phyloP scores from a whole-genome alignment of 2,113 vertebrate genomes.

The Prionailurus viverrinus region DNA sequence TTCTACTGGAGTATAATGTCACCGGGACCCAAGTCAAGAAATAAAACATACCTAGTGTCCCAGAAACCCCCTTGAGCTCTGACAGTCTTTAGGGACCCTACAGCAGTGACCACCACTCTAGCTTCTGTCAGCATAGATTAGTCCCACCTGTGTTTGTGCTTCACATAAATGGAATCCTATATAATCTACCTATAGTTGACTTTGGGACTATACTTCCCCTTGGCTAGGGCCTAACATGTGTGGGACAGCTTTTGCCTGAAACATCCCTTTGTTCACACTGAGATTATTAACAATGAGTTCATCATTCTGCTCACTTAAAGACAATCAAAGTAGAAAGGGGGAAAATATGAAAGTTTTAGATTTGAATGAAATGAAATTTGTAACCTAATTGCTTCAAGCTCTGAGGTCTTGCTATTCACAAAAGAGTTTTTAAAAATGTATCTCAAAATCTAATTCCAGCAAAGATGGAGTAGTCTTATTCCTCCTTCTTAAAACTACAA shows the following conservation, averaged over 20 bases:
- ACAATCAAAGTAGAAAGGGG: background rate
- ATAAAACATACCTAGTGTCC: background rate
- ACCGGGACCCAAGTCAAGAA: background rate
- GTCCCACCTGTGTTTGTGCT: background rate
- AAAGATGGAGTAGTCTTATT: background rate
- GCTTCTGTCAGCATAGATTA: background rate
- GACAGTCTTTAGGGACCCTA: background rate
- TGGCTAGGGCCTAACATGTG: accelerated
- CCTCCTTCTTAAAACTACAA: background rate
- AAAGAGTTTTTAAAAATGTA: background rate
- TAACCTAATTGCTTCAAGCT: background rate
- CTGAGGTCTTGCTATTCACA: background rate
- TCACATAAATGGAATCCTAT: background rate
- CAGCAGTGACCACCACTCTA: background rate
- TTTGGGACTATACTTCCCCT: background rate
- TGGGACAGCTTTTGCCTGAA: background rate
- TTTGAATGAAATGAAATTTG: background rate
- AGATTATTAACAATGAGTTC: background rate
- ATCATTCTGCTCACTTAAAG: background rate
- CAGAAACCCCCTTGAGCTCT: background rate
- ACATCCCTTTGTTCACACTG: background rate
- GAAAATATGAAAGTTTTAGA: background rate
- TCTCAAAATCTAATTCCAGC: background rate
- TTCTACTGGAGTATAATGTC: background rate
- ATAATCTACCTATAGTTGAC: background rate